phyloP scores from a whole-genome alignment of 2,888 invertebrate genomes.

The Xylota sylvarum region DNA sequence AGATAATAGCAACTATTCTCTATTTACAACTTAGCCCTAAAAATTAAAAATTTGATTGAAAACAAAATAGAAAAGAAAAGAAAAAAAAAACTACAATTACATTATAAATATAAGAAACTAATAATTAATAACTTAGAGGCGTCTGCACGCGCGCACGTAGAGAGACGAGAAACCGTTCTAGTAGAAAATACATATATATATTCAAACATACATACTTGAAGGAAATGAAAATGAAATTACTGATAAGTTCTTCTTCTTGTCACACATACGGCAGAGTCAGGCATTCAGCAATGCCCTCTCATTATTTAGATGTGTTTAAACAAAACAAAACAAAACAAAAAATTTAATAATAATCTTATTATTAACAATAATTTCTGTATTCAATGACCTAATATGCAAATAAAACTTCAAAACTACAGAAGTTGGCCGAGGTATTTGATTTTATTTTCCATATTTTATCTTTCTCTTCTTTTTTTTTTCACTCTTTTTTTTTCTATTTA shows the following conservation, averaged over 20 bases:
- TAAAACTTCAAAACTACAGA: slow-evolving; percentile 66
- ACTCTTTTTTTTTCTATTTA: slow-evolving; percentile 9
- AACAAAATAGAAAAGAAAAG: too few relatives aligned
- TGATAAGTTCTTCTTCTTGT: slow-evolving; percentile 68
- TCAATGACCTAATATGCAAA: slow-evolving; percentile 72
- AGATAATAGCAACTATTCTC: slow-evolving; percentile 77
- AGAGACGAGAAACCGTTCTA: slow-evolving; percentile 77
- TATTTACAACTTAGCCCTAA: slow-evolving; percentile 68
- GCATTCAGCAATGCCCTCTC: slow-evolving; percentile 38
- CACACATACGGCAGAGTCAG: slow-evolving; percentile 36
- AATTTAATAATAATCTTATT: slow-evolving; percentile 51
- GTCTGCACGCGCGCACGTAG: slow-evolving; percentile 35
- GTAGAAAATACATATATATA: slow-evolving; percentile 52
- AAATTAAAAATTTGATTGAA: slow-evolving; percentile 28
- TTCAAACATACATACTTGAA: slow-evolving; percentile 56
- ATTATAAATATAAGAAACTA: slow-evolving; percentile 47
- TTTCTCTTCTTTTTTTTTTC: slow-evolving; percentile 11
- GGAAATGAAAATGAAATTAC: slow-evolving; percentile 77
- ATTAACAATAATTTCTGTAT: slow-evolving; percentile 73
- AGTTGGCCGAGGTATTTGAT: slow-evolving; percentile 63
- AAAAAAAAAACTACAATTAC: slow-evolving; percentile 46
- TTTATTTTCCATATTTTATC: slow-evolving; percentile 3
- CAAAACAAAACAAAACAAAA: slow-evolving; percentile 36
- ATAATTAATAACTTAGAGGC: slow-evolving; percentile 50
- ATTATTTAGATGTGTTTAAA: slow-evolving; percentile 57